Conservation (phyloP, 2,888 invertebrate species). For the Aphrophora alni region DNA sequence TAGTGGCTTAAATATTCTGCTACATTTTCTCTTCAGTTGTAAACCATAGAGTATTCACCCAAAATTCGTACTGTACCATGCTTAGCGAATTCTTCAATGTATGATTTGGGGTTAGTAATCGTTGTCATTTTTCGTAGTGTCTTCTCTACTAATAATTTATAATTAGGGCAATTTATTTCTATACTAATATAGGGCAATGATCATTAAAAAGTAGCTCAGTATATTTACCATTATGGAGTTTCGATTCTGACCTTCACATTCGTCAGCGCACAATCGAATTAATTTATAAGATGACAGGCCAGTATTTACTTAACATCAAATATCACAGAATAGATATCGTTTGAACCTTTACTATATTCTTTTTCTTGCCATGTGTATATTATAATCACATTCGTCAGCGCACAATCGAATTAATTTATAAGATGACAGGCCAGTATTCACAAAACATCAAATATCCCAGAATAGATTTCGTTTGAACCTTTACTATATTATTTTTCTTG, state of each 20-base stretch:
- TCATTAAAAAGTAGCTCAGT: background rate
- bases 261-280: background rate
- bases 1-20: background rate
- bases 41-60: slow-evolving; percentile 11
- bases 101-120: background rate
- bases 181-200: background rate
- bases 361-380: slow-evolving; percentile 21
- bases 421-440: background rate
- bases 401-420: background rate
- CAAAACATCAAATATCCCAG: background rate
- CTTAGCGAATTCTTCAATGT: background rate
- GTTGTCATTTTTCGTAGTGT: background rate
- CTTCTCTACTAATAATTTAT: background rate
- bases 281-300: background rate
- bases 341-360: slow-evolving; percentile 9
- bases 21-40: slow-evolving; percentile 14
- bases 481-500: slow-evolving; percentile 11
- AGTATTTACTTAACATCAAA: background rate
- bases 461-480: slow-evolving; percentile 14
- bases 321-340: background rate
- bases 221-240: background rate
- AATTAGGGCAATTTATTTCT: too few species aligned
- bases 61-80: background rate
- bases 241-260: background rate
- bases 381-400: too few species aligned